phyloP scores from a whole-genome alignment of 2,888 invertebrate genomes.

The Pediacus dermestoides region DNA sequence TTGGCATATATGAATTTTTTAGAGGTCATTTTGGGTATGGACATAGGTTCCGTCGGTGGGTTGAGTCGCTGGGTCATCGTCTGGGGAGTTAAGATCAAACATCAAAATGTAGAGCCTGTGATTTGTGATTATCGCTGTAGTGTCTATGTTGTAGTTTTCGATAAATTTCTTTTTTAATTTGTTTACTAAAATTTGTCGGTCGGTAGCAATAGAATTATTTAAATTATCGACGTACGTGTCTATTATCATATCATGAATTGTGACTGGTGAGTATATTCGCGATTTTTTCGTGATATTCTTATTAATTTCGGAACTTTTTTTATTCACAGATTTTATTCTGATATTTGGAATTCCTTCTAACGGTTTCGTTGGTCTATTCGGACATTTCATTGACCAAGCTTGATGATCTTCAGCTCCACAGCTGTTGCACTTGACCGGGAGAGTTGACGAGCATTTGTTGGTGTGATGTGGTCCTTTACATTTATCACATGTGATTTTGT shows the following conservation, averaged over 20 bases:
- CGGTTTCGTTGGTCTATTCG: constrained; percentile 9
- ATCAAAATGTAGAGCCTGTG: constrained; percentile 13
- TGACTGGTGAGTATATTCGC: no score
- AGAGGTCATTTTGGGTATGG: no score
- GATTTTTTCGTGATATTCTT: constrained; percentile 13
- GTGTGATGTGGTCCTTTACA: constrained; percentile 10
- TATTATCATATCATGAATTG: constrained; percentile 15
- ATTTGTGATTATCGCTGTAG: constrained; percentile 10
- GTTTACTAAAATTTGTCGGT: constrained; percentile 15
- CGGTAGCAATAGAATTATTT: constrained; percentile 12
- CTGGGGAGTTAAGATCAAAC: no score
- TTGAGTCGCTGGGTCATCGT: constrained; percentile 6
- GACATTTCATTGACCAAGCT: constrained; percentile 11
- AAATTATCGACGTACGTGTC: constrained; percentile 14
- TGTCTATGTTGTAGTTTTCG: constrained; percentile 12
- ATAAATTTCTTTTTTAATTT: no score
- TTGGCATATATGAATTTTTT: constrained; percentile 13
- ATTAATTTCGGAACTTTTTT: constrained; percentile 3
- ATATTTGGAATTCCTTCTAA: constrained; percentile 13
- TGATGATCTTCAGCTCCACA: constrained; percentile 11
- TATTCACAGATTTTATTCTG: constrained; percentile 10
- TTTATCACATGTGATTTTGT: constrained; percentile 9
- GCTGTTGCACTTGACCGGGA: constrained; percentile 7
- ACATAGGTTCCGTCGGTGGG: constrained; percentile 5
- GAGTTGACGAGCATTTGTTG: constrained; percentile 7